Evolutionary conservation across 1,140 invertebrate species (phyloP).

Genomic region (Drosophila orena): DNA sequence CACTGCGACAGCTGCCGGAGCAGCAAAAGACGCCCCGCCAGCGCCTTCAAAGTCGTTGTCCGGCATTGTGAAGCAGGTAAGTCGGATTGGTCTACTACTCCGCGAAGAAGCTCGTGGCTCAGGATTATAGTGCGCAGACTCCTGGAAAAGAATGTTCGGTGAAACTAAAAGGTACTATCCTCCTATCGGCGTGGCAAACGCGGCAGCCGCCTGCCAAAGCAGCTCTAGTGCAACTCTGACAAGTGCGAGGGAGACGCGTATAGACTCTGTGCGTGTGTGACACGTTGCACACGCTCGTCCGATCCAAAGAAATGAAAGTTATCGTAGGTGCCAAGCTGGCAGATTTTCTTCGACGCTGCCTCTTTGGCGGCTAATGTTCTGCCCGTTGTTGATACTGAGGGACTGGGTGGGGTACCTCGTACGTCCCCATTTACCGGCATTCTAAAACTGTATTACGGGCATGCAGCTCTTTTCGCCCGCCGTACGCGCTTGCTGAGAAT

Average conservation of each 20-base stretch:
- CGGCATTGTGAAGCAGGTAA: slow-evolving; percentile 83
- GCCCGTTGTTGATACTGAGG: slow-evolving; percentile 12
- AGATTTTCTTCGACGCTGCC: slow-evolving; percentile 67
- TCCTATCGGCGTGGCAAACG: slow-evolving; percentile 73
- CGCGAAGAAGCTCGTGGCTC: too few species aligned
- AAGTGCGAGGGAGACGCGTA: slow-evolving; percentile 72
- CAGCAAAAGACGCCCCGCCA: slow-evolving; percentile 74
- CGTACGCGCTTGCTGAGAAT: background rate
- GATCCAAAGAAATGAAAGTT: slow-evolving; percentile 78
- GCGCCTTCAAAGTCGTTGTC: slow-evolving; percentile 69
- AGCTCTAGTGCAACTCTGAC: slow-evolving; percentile 53
- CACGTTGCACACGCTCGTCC: slow-evolving; percentile 70
- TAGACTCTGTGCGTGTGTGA: slow-evolving; percentile 65
- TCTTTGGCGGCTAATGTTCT: slow-evolving; percentile 15
- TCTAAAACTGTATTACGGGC: slow-evolving; percentile 11
- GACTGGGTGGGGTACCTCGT: background rate
- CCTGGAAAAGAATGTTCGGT: too few species aligned
- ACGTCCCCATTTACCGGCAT: slow-evolving; percentile 52
- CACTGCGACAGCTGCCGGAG: slow-evolving; percentile 72
- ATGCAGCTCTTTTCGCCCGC: slow-evolving; percentile 11
- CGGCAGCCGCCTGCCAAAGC: slow-evolving; percentile 29
- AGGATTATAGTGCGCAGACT: too few species aligned
- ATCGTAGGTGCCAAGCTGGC: slow-evolving; percentile 84
- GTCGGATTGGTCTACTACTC: slow-evolving; percentile 13
- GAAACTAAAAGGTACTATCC: slow-evolving; percentile 1